Evolutionary conservation across 2,797 vertebrate genomes (phyloP), one percentile per base, ranked within the genome.

Genomic region (Xenops minutus): DNA sequence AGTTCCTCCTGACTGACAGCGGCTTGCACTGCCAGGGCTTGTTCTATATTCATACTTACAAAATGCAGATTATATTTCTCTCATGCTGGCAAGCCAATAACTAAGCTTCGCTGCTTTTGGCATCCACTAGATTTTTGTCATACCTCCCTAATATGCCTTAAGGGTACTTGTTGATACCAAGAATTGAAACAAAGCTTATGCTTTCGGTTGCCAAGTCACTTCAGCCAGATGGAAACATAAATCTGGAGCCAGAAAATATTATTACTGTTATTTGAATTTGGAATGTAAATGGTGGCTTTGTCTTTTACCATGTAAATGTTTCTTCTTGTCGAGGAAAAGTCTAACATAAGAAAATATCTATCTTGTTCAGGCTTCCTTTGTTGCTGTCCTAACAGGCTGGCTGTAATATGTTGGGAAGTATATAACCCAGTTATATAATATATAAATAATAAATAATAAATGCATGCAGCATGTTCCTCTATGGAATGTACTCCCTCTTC

Each of bases 111-210:
- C 79, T 92, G 91, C 55, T 93, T 89, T 95, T 97, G 96, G 96
- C 95, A 96, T 86, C 52, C 93, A 72, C 82, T 93, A 74, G 64
- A 81, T 94, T 96, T 95, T 96, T 96, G 94, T 96, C 94, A 95
- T 96, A 96, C 93, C 92, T 97, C 95, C 89, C 96, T 96, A 96
- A 97, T 95, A 96, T 97, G 96, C 96, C 96, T 97, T 97, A 92
- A 96, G 95, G 96, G 94, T 95, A 96, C 93, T 96, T 96, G 96
- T 96, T 96, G 96, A 96, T 96, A 97, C 91, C 92, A 96, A 84
- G 93, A 93, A 96, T 93, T 96, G 96, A 96, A 97, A 97, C 95
- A 96, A 96, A 97, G 93, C 96, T 96, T 97, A 96, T 96, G 96
- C 95, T 97, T 97, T 90, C 4, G 94, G 91, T 96, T 97, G 96